Percentiles rank a stretch among this genome's conserved stretches.
phyloP scores from a whole-genome alignment of 2,888 invertebrate genomes.

The Arctia plantaginis region DNA sequence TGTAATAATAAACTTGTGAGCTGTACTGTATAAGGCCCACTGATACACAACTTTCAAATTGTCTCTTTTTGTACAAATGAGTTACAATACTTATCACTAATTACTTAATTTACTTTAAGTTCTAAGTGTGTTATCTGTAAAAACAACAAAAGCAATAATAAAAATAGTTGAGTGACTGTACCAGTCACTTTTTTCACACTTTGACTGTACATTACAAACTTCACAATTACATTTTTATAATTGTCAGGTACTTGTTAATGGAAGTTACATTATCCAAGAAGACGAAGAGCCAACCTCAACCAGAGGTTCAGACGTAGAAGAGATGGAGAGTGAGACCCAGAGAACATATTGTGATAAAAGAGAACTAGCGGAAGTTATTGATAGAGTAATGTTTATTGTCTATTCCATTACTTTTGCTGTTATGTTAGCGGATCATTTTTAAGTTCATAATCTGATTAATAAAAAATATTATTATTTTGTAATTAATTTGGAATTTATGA shows the following conservation, averaged over 20 bases:
- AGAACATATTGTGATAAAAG: constrained; percentile 58
- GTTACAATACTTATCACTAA: neutral
- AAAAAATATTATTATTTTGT: neutral
- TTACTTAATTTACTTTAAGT: neutral
- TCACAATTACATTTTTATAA: neutral
- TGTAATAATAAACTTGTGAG: neutral
- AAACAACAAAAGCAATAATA: neutral
- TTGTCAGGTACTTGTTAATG: constrained; percentile 63
- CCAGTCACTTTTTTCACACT: neutral
- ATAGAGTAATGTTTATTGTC: constrained; percentile 70
- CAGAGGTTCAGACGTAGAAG: constrained; percentile 65
- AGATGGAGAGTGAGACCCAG: constrained; percentile 70
- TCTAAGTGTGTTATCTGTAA: neutral
- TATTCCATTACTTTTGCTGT: constrained; percentile 69
- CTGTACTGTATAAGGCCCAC: neutral
- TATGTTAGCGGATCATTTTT: constrained; percentile 71
- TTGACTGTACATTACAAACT: neutral
- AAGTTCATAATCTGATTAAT: constrained; percentile 11
- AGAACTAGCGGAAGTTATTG: constrained; percentile 72
- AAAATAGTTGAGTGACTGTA: neutral
- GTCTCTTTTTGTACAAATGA: neutral
- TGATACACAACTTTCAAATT: neutral
- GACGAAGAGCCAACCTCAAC: constrained; percentile 61
- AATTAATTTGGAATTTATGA: neutral
- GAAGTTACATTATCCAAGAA: constrained; percentile 65